Conservation (phyloP, 2,888 invertebrate genomes). For the Taenaris catops region DNA sequence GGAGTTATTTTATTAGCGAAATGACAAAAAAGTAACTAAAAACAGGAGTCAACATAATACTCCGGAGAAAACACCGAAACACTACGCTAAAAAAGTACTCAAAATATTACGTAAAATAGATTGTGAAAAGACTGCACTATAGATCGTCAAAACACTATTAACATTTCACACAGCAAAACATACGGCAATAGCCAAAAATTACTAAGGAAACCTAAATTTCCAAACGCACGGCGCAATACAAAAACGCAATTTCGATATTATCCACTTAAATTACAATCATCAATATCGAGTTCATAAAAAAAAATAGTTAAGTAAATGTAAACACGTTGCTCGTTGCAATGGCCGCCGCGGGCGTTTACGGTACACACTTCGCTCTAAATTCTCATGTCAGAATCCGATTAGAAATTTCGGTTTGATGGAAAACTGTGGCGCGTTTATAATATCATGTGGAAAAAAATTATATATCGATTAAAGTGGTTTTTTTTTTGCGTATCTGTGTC, state of each 20-base stretch:
- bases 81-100: no score
- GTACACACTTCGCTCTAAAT: slow-evolving; percentile 53
- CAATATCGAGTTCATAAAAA: slow-evolving; percentile 10
- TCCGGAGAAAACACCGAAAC: no score
- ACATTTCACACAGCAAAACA: no score
- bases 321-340: slow-evolving; percentile 14
- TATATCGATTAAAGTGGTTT: no score
- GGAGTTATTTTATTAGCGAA: no score
- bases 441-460: slow-evolving; percentile 1
- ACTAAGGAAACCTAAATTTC: slow-evolving; percentile 1
- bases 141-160: no score
- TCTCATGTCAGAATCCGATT: slow-evolving; percentile 55
- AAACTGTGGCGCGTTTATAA: slow-evolving; percentile 36
- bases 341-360: slow-evolving; percentile 50
- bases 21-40: no score
- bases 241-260: slow-evolving; percentile 13
- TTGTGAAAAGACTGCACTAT: no score
- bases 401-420: slow-evolving; percentile 62
- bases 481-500: not conserved
- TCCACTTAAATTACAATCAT: slow-evolving; percentile 19
- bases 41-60: no score
- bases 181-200: no score
- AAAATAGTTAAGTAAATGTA: slow-evolving; percentile 14
- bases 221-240: slow-evolving; percentile 5
- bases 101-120: no score